Base-by-base conservation (phyloP, 2,888 invertebrate species). In the Melipona beecheii region DNA sequence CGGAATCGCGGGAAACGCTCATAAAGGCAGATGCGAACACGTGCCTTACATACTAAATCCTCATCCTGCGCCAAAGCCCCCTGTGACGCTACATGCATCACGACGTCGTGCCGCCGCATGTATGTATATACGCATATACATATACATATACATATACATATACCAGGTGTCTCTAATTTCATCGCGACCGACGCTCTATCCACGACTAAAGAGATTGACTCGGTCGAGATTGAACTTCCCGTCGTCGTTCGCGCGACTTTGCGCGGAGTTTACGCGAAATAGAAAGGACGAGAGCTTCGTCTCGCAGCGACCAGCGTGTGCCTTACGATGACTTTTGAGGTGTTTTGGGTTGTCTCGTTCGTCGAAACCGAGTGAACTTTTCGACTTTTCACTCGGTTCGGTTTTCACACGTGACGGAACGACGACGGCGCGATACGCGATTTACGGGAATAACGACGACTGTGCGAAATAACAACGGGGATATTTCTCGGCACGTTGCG, bases 11-110 rank as follows among this genome's bases (percentile, higher is more conserved):
- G 90, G 90, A 91, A 93, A 91, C 91, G 91, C 92, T 94, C 94
- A 93, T 94, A 94, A 94, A 93, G 93, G 92, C 91, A 91, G 93
- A 94, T 93, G 93, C 92, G 92, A 92, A 92, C 93, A 93, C 94
- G 94, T 94, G 94, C 93, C 91, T 93, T 92, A 93, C 94, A 94
- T 94, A 93, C 93, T 92, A 86, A 89, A 90, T 87, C 86, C 90
- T 83, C 89, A 86, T 89, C 83, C 78, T 80, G 77, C 87, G 83
- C 84, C 89, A 89, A 89, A 90, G 84, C 75, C 27, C 9, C 64
- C 76, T 73, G 43, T 43, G 76, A 69, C 74, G 66, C 66, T 89
- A 89, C 86, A 86, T 77, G 88, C 70, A 79, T 19, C 86, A 69
- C 84, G 79, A 72, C 76, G 80, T 66, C 71, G 74, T 65, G 62